A percentile compares a stretch with the other conserved stretches of the same genome.
Conservation (phyloP, 2,113 vertebrate genomes). For the rabbit (Oryctolagus cuniculus) region DNA sequence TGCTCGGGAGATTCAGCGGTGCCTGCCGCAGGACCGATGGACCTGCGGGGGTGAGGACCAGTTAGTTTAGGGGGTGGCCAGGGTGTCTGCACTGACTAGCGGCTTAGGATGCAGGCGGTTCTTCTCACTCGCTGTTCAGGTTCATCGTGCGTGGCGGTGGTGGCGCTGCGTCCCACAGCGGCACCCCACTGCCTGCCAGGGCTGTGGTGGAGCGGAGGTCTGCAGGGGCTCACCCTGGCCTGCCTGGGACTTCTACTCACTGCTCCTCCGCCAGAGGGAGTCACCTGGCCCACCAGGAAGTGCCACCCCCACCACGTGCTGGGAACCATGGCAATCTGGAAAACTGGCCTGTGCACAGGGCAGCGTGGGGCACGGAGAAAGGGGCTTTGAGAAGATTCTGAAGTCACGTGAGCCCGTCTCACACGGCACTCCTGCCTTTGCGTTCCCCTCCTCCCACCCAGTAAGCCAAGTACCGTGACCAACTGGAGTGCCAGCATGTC, state of each 20-base stretch:
- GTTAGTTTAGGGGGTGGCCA: not conserved
- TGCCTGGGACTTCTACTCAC: not conserved
- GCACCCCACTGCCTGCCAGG: not conserved
- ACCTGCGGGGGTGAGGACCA: not conserved
- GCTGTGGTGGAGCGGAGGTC: not conserved
- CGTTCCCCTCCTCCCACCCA: not conserved
- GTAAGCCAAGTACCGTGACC: not conserved
- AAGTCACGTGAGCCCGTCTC: too few relatives aligned
- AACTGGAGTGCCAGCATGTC: not conserved
- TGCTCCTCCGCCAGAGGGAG: not conserved
- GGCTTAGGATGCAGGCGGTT: not conserved
- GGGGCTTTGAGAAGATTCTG: too few relatives aligned
- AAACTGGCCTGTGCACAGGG: not conserved
- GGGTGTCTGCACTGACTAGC: not conserved
- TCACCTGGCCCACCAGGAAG: too few relatives aligned
- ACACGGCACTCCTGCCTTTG: not conserved
- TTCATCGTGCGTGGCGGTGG: not conserved
- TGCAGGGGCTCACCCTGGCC: not conserved
- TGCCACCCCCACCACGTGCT: not conserved
- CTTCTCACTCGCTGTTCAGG: not conserved
- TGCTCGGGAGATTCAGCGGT: not conserved
- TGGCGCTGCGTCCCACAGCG: not conserved
- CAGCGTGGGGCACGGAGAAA: too few relatives aligned
- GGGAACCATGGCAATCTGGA: not conserved
- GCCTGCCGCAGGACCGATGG: not conserved